A percentile compares a stretch with the other conserved stretches of the same genome.
phyloP scores from a whole-genome alignment of 2,113 vertebrate genomes.

The Chelonoidis abingdonii region DNA sequence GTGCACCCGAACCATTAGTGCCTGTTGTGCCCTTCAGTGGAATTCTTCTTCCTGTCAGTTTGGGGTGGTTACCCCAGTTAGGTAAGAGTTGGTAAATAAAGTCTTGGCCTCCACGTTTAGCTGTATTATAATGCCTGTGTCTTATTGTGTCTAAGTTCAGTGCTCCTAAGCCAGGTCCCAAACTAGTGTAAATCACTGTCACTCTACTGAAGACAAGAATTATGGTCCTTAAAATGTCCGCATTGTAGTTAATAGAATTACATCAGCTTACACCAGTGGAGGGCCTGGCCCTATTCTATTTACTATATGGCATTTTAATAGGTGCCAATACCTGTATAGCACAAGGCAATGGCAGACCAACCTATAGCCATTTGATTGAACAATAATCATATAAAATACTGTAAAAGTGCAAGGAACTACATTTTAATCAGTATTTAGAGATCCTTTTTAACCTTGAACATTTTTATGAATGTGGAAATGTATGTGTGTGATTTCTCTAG shows the following conservation, averaged over 20 bases:
- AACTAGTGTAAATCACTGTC: not conserved
- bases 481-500: slow-evolving; percentile 19
- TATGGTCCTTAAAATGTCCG: not conserved
- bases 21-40: not conserved
- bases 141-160: not conserved
- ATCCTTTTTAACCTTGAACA: slow-evolving; percentile 36
- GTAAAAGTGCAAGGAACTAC: not conserved
- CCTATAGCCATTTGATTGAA: not conserved
- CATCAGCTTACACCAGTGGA: not conserved
- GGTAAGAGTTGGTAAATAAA: not conserved
- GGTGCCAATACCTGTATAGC: not conserved
- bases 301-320: not conserved
- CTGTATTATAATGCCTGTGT: accelerated
- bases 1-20: too few relatives aligned
- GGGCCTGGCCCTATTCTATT: accelerated
- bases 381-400: not conserved
- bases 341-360: accelerated
- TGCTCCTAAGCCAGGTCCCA: not conserved
- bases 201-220: not conserved
- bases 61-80: not conserved
- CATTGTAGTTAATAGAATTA: not conserved
- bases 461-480: slow-evolving; percentile 29
- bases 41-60: not conserved
- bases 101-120: not conserved
- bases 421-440: slow-evolving; percentile 56